Evolutionary conservation across 2,113 vertebrate genomes (phyloP).

Genomic region (Bostrychus sinensis): DNA sequence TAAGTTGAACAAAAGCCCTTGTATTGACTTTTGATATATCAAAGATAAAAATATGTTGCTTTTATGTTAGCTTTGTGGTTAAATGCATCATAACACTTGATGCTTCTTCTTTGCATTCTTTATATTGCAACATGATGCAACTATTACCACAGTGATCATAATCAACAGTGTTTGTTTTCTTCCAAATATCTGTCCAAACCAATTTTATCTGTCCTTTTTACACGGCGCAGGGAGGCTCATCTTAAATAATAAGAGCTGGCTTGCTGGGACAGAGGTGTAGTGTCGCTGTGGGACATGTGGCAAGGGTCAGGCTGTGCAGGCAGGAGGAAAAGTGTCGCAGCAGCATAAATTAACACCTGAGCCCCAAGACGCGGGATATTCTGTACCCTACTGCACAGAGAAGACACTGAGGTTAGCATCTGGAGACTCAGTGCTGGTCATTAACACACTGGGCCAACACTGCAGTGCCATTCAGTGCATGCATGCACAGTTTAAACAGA

Average conservation of each 20-base stretch:
- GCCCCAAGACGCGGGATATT: constrained; percentile 43
- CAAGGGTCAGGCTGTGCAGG: constrained; percentile 57
- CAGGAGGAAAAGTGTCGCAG: constrained; percentile 58
- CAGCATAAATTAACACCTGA: constrained; percentile 77
- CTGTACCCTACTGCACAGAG: constrained; percentile 38
- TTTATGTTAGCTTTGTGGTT: background rate
- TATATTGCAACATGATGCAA: constrained; percentile 34
- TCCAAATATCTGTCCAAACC: constrained; percentile 29
- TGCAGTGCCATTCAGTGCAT: background rate
- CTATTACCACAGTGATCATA: constrained; percentile 35
- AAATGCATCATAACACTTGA: background rate
- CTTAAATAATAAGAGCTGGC: constrained; percentile 15
- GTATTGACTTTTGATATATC: no score
- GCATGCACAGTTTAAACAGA: background rate
- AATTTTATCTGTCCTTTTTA: background rate
- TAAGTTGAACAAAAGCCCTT: no score
- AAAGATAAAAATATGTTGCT: no score
- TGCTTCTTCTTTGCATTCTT: background rate
- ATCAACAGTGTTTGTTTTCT: constrained; percentile 11
- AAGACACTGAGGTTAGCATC: constrained; percentile 61
- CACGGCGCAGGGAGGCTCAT: background rate
- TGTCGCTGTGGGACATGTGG: constrained; percentile 30
- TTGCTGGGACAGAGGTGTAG: constrained; percentile 18
- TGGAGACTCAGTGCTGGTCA: constrained; percentile 64
- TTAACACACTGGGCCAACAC: constrained; percentile 44